Percentiles rank a stretch among this genome's conserved stretches.
These are phyloP conservation scores for Campylomormyrus numenius DNA, from an alignment of 2,113 vertebrate genomes.

Conservation along the genomic window DNA sequence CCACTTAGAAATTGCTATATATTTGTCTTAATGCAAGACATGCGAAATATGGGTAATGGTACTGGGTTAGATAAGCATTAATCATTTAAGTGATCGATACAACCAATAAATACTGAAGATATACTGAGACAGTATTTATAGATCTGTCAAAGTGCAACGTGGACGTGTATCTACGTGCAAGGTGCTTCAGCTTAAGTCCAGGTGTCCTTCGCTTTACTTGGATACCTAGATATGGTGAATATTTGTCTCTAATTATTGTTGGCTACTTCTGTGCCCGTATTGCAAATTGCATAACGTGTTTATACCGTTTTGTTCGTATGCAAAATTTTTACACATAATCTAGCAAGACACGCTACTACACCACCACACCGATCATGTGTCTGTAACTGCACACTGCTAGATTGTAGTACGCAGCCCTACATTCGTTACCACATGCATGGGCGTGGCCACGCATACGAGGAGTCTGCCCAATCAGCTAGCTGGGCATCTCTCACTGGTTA, in stretches of 20 bases:
- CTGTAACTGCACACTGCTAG: conserved; percentile 42
- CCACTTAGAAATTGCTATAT: background rate
- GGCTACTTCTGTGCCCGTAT: background rate
- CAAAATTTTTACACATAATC: background rate
- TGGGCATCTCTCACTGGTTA: conserved; percentile 48
- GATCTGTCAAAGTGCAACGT: background rate
- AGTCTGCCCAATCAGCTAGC: conserved; percentile 40
- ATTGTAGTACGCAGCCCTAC: conserved; percentile 43
- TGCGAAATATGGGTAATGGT: background rate
- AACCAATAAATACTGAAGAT: conserved; percentile 3
- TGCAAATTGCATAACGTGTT: background rate
- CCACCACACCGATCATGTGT: conserved; percentile 7
- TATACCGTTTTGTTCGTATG: background rate
- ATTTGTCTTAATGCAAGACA: background rate
- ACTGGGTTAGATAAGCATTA: background rate
- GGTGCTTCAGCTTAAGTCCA: background rate
- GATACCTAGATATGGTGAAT: background rate
- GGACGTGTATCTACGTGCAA: background rate
- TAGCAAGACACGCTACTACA: too few species aligned
- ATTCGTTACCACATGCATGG: conserved; percentile 57
- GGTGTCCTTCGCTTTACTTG: background rate
- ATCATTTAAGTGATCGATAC: background rate
- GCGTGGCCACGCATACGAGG: conserved; percentile 35
- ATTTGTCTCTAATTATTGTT: too few species aligned
- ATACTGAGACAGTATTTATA: background rate